phyloP scores from a whole-genome alignment of 2,888 invertebrate genomes.

The Drosophila pseudotakahashii region DNA sequence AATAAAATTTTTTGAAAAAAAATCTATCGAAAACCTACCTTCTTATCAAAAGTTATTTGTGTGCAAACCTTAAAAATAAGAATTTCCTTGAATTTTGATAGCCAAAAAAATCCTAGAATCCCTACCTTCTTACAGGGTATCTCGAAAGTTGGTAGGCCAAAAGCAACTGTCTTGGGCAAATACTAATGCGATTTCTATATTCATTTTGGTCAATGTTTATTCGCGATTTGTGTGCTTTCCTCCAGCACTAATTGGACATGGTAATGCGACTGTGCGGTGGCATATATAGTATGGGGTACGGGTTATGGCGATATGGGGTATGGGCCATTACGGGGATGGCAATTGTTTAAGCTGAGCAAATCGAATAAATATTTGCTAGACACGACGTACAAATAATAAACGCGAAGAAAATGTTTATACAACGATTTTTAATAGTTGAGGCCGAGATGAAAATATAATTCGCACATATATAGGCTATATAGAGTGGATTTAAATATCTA shows the following conservation, averaged over 20 bases:
- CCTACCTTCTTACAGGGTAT: neutral
- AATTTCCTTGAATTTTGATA: too few species aligned
- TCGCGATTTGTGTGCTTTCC: constrained; percentile 8
- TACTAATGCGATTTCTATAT: constrained; percentile 14
- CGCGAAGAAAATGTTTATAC: constrained; percentile 9
- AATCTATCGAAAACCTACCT: too few species aligned
- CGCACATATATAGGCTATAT: neutral
- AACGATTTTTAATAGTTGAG: neutral
- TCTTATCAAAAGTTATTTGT: too few species aligned
- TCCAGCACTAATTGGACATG: constrained; percentile 14
- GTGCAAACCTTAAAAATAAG: too few species aligned
- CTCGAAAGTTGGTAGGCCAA: neutral
- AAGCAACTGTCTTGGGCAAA: neutral
- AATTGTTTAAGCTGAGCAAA: constrained; percentile 31
- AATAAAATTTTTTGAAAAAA: too few species aligned
- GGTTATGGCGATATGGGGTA: neutral
- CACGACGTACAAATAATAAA: constrained; percentile 13
- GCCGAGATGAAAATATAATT: constrained; percentile 10
- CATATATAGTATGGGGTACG: too few species aligned
- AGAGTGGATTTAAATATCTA: neutral
- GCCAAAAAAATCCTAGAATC: too few species aligned
- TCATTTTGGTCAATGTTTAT: constrained; percentile 15
- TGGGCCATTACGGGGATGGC: neutral
- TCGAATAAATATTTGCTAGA: constrained; percentile 24
- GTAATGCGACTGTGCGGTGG: neutral